These are phyloP conservation scores for Altica lythri DNA, from an alignment of 2,888 invertebrate species.

Conservation along the genomic window DNA sequence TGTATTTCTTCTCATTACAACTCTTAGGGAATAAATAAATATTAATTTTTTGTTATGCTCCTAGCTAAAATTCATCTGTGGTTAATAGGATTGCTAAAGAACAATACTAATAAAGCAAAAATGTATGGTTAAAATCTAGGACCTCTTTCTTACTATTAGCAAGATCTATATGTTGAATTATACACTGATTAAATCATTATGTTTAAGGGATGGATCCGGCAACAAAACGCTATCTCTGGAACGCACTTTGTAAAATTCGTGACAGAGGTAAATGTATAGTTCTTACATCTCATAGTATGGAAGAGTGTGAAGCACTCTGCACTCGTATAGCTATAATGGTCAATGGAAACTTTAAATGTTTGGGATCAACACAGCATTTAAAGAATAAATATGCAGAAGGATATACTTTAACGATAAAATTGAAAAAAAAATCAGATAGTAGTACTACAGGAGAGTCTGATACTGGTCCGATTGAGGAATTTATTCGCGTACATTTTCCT, in stretches of 20 bases:
- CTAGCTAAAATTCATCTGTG: too few relatives aligned
- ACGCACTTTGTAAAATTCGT: slow-evolving; percentile 70
- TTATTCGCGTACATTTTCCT: slow-evolving; percentile 49
- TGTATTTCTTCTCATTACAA: too few relatives aligned
- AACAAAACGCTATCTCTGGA: slow-evolving; percentile 81
- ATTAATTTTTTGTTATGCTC: neutral
- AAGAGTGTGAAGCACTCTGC: slow-evolving; percentile 85
- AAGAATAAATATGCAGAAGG: slow-evolving; percentile 78
- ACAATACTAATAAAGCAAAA: too few relatives aligned
- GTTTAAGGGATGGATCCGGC: slow-evolving; percentile 76
- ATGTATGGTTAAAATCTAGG: too few relatives aligned
- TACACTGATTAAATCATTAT: too few relatives aligned
- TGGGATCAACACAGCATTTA: slow-evolving; percentile 80
- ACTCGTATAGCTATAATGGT: slow-evolving; percentile 84
- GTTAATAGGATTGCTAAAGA: too few relatives aligned
- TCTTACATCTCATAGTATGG: slow-evolving; percentile 86
- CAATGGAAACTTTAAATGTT: slow-evolving; percentile 79
- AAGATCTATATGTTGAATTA: too few relatives aligned
- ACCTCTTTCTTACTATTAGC: too few relatives aligned
- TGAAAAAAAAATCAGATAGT: slow-evolving; percentile 46
- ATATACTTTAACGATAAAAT: slow-evolving; percentile 55
- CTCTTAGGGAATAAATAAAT: too few relatives aligned
- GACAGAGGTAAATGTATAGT: slow-evolving; percentile 76
- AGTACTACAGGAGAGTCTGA: slow-evolving; percentile 27
- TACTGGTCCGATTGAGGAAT: slow-evolving; percentile 43